A percentile compares a stretch with the other conserved stretches of the same genome.
These are phyloP conservation scores for Oscheius sp. DNA, from an alignment of 2,888 invertebrate species.

Conservation along the genomic window DNA sequence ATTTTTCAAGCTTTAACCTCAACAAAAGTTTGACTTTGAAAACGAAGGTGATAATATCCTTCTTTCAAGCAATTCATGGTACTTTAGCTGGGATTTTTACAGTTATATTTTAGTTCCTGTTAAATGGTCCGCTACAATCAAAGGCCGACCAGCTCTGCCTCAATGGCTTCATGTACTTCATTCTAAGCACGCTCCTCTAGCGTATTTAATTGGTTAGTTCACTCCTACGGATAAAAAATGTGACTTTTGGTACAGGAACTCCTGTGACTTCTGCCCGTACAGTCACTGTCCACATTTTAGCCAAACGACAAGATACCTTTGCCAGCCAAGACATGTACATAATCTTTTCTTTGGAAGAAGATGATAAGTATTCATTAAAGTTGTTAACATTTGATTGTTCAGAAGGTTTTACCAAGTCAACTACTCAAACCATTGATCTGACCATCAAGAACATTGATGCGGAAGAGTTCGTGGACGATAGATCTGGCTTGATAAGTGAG, in stretches of 20 bases:
- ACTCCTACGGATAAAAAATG: not conserved
- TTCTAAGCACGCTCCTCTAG: slow-evolving; percentile 67
- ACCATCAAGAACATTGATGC: slow-evolving; percentile 65
- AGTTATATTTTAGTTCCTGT: slow-evolving; percentile 61
- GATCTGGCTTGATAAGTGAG: slow-evolving; percentile 52
- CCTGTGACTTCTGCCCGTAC: slow-evolving; percentile 66
- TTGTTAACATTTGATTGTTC: slow-evolving; percentile 25
- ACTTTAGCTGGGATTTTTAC: not conserved
- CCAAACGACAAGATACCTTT: slow-evolving; percentile 66
- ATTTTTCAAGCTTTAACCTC: slow-evolving; percentile 2
- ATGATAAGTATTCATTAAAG: slow-evolving; percentile 51
- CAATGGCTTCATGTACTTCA: slow-evolving; percentile 67
- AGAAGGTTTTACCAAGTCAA: slow-evolving; percentile 41
- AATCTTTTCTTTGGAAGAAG: slow-evolving; percentile 62
- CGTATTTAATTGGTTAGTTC: slow-evolving; percentile 62
- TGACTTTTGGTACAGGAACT: slow-evolving; percentile 17
- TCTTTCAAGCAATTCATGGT: no score
- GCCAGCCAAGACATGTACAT: slow-evolving; percentile 64
- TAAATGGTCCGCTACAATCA: slow-evolving; percentile 70
- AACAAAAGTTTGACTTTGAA: not conserved
- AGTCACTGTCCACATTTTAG: slow-evolving; percentile 69
- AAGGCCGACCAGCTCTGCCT: slow-evolving; percentile 67
- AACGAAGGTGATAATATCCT: no score
- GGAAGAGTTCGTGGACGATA: slow-evolving; percentile 64
- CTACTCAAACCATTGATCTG: slow-evolving; percentile 64